A percentile compares a stretch with the other conserved stretches of the same genome.
These are phyloP conservation scores for Ceratotherium simum DNA, from an alignment of 2,113 vertebrate species.

Conservation along the genomic window DNA sequence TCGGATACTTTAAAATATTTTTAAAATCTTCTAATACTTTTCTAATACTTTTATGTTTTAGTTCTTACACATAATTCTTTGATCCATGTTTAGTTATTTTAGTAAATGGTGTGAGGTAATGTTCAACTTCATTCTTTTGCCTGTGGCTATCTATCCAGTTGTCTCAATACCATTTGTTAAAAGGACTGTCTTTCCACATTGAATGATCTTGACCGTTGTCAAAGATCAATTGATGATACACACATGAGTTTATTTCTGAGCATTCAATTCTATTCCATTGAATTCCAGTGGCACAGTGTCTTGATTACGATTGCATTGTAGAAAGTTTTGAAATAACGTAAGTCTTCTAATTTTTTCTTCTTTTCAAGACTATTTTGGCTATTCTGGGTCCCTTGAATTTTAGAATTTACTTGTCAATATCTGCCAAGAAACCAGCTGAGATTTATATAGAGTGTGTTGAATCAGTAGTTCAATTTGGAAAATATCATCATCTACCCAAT, in stretches of 20 bases:
- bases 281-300: not conserved
- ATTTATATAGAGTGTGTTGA: not conserved
- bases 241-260: not conserved
- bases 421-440: not conserved
- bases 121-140: not conserved
- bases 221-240: too few relatives aligned
- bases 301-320: not conserved
- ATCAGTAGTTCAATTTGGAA: not conserved
- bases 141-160: not conserved
- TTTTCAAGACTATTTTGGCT: not conserved
- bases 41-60: not conserved
- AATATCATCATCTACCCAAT: not conserved
- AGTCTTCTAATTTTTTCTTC: not conserved
- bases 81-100: not conserved
- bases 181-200: too few relatives aligned
- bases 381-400: not conserved
- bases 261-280: not conserved
- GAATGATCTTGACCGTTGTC: too few relatives aligned
- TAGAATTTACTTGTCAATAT: not conserved
- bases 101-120: not conserved
- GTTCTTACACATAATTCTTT: not conserved
- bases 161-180: too few relatives aligned
- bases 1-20: not conserved
- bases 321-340: not conserved
- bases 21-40: not conserved